Conservation (phyloP, 2,888 invertebrate genomes). For the Nipponacmea schrenckii region DNA sequence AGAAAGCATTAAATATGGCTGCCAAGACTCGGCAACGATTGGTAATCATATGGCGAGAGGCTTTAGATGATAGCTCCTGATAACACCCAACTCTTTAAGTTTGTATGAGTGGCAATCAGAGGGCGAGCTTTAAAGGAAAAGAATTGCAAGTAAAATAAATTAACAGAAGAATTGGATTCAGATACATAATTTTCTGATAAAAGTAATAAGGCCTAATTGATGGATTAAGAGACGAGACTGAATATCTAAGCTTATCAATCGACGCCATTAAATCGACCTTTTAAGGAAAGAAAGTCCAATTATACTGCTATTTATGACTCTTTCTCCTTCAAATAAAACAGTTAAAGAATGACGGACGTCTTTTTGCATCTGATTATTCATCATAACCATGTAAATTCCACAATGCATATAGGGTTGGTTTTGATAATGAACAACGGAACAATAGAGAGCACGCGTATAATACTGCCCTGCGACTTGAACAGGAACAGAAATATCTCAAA, state of each 20-base stretch:
- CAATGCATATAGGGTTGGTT: too few relatives aligned
- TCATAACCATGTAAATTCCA: too few relatives aligned
- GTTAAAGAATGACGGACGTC: too few relatives aligned
- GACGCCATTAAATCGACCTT: background rate
- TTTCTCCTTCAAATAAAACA: too few relatives aligned
- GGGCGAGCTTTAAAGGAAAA: background rate
- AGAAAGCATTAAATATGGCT: conserved; percentile 1
- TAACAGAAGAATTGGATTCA: background rate
- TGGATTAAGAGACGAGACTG: conserved; percentile 3
- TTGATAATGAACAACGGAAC: too few relatives aligned
- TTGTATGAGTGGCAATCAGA: conserved; percentile 4
- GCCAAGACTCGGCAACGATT: conserved; percentile 2
- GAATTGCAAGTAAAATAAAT: background rate
- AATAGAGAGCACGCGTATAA: too few relatives aligned
- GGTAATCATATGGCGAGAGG: background rate
- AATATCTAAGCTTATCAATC: background rate
- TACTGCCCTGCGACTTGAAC: too few relatives aligned
- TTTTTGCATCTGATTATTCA: too few relatives aligned
- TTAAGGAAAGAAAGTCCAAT: too few relatives aligned
- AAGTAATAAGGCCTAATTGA: conserved; percentile 3
- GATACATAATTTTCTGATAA: conserved; percentile 9
- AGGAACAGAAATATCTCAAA: too few relatives aligned
- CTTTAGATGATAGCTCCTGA: background rate
- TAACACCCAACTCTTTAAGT: background rate
- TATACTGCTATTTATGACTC: too few relatives aligned